Base-by-base conservation (phyloP, 2,113 vertebrate species). In the Sphaerodactylus townsendi region DNA sequence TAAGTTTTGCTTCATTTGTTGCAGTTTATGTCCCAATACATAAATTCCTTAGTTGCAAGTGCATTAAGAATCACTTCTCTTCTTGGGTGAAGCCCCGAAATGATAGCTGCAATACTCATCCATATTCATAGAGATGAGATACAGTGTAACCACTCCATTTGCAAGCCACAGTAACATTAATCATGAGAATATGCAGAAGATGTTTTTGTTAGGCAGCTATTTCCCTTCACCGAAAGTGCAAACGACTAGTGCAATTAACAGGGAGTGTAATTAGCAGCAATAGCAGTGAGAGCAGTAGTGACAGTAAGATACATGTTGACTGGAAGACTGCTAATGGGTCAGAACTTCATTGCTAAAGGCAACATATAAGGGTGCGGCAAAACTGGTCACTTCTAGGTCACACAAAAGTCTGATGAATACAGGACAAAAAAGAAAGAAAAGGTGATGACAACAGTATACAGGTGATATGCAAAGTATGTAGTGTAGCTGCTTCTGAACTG, bases 41-140 rank as follows among this genome's bases (percentile, higher is more conserved):
- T 30, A 81, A 71, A 71, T 71, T 28, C 48, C 48, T 21, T 71
- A 48, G 79, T 56, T 81, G 48, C 35, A 71, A 81, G 68, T 23
- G 30, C 50, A 39, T 81, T 30, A 71, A 81, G 33, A 39, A n/a
- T 41, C 71, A 59, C 68, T 81, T 81, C 25, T 81, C 35, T 81
- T 71, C 48, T 71, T 41, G 35, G 79, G 48, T 71, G 50, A 81
- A 71, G 56, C 33, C 66, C 48, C 46, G 70, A 81, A 81, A 46
- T 56, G 46, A 53, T 56, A 71, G n/a, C 25, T 56, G 9, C 37
- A 71, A 17, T 50, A 59, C 14, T 71, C 79, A 81, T 81, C 35
- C 79, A 81, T 81, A 81, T 81, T 81, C 66, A 81, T 81, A 50
- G 17, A 70, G 48, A 71, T 59, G 66, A 71, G 35, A 35, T 35